Evolutionary conservation across 2,113 vertebrate genomes (phyloP), one percentile per base, ranked within the genome.

Genomic region (Otus sunia): DNA sequence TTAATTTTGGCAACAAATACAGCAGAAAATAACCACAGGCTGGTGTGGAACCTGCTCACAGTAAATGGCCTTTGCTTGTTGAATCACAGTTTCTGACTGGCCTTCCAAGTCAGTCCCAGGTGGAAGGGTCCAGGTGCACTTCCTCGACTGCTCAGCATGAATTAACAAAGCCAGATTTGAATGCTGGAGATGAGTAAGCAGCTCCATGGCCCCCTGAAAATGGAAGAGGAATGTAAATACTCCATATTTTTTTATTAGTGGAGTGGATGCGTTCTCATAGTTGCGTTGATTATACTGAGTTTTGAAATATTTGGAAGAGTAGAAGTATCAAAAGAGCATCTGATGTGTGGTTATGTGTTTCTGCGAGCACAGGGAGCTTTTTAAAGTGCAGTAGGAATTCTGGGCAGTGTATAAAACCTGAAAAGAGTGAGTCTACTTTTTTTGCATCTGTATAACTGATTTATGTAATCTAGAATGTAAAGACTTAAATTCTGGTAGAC

Each of bases 191-290:
- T 74, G 60, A 92, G 32, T 39, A 16, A 92, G 88, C 41, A 60
- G 29, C 29, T 83, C 43, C 43, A 45, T 9, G 72, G 50, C 67
- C n/a, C 27, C 19, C 50, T 85, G 41, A 73, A 75, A 85, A 39
- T 1, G 3, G 52, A 21, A 34, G n/a, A n/a, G 18, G 32, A 47
- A 43, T 85, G 20, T 45, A 66, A n/a, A 27, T 58, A 36, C 20
- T 80, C 17, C 1, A 0, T 56, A 1, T 14, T 68, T 87, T 87
- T 67, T 62, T 82, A 45, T 86, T 63, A 45, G 22, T 0, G 0
- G 10, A 29, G 4, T 62, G 63, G 49, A 73, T 76, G 29, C 2
- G 0, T 82, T 76, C 52, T 94, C 12, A 1, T 73, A 2, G 26
- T 63, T 86, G 50, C 74, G 32, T 67, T 62, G 29, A 27, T 71